A percentile compares a stretch with the other conserved stretches of the same genome.
Conservation (phyloP, 2,797 vertebrate genomes). For the Enteromius thamalakanensis region DNA sequence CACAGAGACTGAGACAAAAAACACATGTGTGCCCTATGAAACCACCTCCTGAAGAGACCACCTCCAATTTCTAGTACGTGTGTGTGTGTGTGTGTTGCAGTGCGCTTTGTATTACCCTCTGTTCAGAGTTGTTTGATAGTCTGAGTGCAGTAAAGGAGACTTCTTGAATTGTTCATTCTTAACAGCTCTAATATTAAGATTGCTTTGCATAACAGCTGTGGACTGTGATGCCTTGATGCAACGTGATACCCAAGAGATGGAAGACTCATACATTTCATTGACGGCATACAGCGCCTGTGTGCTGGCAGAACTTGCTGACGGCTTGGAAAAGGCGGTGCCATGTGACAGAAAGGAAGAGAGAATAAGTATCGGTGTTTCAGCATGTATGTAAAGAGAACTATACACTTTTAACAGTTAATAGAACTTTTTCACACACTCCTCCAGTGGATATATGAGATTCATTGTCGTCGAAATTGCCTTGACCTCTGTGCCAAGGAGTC, state of each 20-base stretch:
- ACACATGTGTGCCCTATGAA: neutral
- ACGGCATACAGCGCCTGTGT: neutral
- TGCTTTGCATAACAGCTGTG: neutral
- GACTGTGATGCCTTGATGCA: neutral
- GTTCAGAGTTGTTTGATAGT: neutral
- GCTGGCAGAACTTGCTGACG: constrained; percentile 6
- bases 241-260: neutral
- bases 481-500: constrained; percentile 66
- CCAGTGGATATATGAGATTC: constrained; percentile 73
- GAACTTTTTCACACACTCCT: constrained; percentile 66
- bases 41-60: neutral
- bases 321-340: neutral
- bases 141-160: neutral
- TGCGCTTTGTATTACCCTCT: neutral
- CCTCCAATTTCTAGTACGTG: neutral
- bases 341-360: constrained; percentile 38
- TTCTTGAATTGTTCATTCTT: neutral
- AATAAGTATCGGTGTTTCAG: constrained; percentile 42
- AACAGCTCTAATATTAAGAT: no score
- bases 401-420: constrained; percentile 69
- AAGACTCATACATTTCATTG: neutral
- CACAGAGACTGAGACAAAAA: neutral
- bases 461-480: constrained; percentile 74
- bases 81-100: constrained; percentile 1
- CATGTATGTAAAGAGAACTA: constrained; percentile 61